Base-by-base conservation (phyloP, 2,113 vertebrate species). In the Pantherophis guttatus region DNA sequence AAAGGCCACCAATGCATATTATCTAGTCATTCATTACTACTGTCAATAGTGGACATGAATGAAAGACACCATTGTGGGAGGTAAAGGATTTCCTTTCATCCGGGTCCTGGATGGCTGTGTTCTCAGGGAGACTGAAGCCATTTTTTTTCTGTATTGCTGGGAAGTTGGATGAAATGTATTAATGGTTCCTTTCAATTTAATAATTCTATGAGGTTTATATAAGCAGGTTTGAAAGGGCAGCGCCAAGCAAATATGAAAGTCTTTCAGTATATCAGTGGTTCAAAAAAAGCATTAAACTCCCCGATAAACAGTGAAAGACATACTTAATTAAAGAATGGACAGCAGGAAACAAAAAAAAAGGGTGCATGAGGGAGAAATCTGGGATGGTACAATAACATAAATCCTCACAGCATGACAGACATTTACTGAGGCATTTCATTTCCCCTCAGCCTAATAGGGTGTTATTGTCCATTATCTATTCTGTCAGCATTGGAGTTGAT, bases 381-480 rank as follows among this genome's bases (percentile, higher is more conserved):
- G 95, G 93, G 94, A 95, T 95, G 89, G 96, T 97, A 97, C 95
- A 97, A 97, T 97, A 97, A 97, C 96, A 81, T 81, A 97, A 97
- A 97, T 98, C 97, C 98, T 97, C 98, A 97, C 98, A 98, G 98
- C 98, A 98, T 98, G 98, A 98, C 98, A 98, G 97, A 97, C 97
- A 93, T 96, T 98, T 98, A 98, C 98, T 96, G 97, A 98, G 98
- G 98, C 98, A 98, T 99, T 99, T 99, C 98, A 99, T 99, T 99
- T 98, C 97, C 98, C 98, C 92, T 96, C 97, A 98, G 98, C 98
- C 98, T 98, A 99, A 99, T 99, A 98, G 98, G 97, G 96, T 97
- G 98, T 99, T 99, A 99, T 99, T 99, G 98, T 98, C 99, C 98
- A 99, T 99, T 99, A 99, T 99, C 98, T 99, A 98, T 98, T 98